phyloP scores from a whole-genome alignment of 2,113 vertebrate species.

The Salvelinus sp. region DNA sequence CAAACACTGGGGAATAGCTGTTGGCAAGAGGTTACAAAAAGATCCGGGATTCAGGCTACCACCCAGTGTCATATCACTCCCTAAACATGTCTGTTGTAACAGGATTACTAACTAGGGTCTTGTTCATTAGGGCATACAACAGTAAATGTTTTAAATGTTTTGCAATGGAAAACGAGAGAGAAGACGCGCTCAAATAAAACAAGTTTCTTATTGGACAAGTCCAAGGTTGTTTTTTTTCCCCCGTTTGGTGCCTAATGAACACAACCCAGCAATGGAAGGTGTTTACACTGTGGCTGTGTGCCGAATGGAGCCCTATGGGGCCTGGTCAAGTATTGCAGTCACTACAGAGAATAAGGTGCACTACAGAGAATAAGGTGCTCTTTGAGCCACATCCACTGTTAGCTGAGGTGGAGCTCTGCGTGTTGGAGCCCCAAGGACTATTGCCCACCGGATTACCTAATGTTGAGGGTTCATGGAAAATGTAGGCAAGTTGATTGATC shows the following conservation, averaged over 20 bases:
- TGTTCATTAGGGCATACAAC: no score
- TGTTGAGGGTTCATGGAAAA: not conserved
- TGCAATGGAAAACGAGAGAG: no score
- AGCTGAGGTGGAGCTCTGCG: not conserved
- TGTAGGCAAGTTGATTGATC: not conserved
- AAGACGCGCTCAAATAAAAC: no score
- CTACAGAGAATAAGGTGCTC: not conserved
- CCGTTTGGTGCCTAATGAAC: no score
- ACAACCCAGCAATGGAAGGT: not conserved
- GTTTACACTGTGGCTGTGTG: not conserved
- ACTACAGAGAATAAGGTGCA: not conserved
- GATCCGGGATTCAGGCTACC: no score
- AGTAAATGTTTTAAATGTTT: not conserved
- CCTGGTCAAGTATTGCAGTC: no score
- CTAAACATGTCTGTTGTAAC: not conserved
- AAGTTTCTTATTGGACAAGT: not conserved
- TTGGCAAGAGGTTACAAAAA: no score
- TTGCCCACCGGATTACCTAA: not conserved
- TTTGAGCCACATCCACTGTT: not conserved
- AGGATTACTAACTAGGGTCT: not conserved
- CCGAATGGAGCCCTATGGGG: not conserved
- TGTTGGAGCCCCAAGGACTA: not conserved
- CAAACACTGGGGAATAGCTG: not conserved
- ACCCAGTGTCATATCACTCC: not conserved
- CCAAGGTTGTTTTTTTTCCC: not conserved